Evolutionary conservation across 2,888 invertebrate genomes (phyloP), one percentile per base, ranked within the genome.

Genomic region (Ophioninae sp.): DNA sequence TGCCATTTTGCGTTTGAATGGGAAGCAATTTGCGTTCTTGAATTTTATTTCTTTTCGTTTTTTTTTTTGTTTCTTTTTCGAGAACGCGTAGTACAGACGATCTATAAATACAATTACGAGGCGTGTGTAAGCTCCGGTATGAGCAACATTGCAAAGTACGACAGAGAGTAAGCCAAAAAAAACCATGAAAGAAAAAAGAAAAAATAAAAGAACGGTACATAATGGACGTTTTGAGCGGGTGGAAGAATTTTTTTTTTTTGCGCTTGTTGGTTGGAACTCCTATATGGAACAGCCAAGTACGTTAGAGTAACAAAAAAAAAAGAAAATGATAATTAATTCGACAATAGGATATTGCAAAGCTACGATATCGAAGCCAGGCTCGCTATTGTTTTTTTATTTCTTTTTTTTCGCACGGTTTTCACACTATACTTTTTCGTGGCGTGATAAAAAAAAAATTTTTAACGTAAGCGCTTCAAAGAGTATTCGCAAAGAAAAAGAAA

Each of bases 91-190:
- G 59, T 22, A 63, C 79, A 71, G 44, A 80, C 91, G 91, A 92
- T 92, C 90, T 91, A 92, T 92, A 92, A 92, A 93, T 92, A 92
- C 91, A 79, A 92, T 89, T 91, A 92, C 91, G 92, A 92, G 91
- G 91, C 92, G 90, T 86, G 69, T 91, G 78, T 91, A 92, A 92
- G 91, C 92, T 92, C 91, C 88, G 89, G 85, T 87, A 90, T 88
- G 89, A 80, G 90, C 89, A 90, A 91, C 90, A 91, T 90, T 90
- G 91, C 91, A 89, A 90, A 88, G 88, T 86, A 90, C 88, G 88
- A 91, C 87, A 90, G 85, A 89, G 89, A 86, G 87, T 86, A 91
- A 91, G 91, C 91, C 83, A 88, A 82, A 89, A 88, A 79, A 64
- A 86, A 84, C n/a, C n/a, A n/a, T n/a, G 68, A 82, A 37, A 63